Evolutionary conservation across 2,797 vertebrate species (phyloP), one percentile per base, ranked within the genome.

Genomic region (Syngnathus acus): DNA sequence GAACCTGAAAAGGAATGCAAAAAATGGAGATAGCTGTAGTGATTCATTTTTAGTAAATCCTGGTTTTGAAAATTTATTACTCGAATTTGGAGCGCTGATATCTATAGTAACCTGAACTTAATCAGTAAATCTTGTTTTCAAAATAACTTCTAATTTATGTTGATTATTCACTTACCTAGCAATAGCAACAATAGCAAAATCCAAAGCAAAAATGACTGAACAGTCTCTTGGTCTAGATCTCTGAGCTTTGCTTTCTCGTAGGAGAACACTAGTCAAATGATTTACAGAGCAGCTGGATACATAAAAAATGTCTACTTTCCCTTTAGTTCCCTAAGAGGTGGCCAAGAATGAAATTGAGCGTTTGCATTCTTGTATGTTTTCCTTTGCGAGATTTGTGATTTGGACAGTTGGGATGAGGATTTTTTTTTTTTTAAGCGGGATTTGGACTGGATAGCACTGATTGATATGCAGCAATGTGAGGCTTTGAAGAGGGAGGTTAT

Each of bases 1-100:
- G 45, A 21, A 62, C 42, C 21, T 62, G n/a, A 7, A 23, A 45
- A 26, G 60, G 60, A 62, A 62, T 62, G 60, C 42, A 61, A 61
- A 61, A 61, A 21, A 42, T 5, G 39, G n/a, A 9, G 42, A 42
- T n/a, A 40, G 17, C 38, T 61, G 1, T 38, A 5, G n/a, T 61
- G 39, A n/a, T 42, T 42, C 14, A 61, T 37, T 21, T 11, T 61
- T 61, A 21, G 39, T 13, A 61, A 61, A 42, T 23, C n/a, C 40
- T 14, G 11, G 5, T 23, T 7, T 43, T 61, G n/a, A 42, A 61
- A 42, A 43, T 14, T 10, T 38, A 58, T 2, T 32, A 17, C 26
- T 38, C 17, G 17, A 10, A n/a, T 39, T 21, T 40, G 39, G 17
- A 60, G 19, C 38, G 19, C n/a, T 42, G 55, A 58, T 37, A 50